Conservation (phyloP, 2,888 invertebrate genomes). For the Drosophila incognita region DNA sequence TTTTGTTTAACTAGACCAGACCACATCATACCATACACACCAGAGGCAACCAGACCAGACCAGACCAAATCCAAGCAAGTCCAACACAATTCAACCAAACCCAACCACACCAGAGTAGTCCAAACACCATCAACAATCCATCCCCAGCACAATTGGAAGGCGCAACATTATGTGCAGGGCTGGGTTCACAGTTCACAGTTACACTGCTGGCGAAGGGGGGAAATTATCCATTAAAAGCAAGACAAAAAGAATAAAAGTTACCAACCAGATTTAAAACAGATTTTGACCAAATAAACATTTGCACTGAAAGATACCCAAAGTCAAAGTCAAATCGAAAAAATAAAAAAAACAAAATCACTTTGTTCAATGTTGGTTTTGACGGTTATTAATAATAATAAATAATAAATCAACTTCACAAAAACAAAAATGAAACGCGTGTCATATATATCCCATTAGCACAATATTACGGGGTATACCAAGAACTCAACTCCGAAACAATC, state of each 20-base stretch:
- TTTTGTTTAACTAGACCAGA: slow-evolving; percentile 67
- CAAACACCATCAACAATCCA: slow-evolving; percentile 32
- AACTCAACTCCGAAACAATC: slow-evolving; percentile 52
- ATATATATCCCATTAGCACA: neutral
- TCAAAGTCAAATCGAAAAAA: neutral
- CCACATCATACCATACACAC: slow-evolving; percentile 22
- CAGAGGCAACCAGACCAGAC: neutral
- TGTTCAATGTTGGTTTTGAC: neutral
- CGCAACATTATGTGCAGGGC: slow-evolving; percentile 30
- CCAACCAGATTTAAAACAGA: neutral
- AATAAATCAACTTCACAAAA: neutral
- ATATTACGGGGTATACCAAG: slow-evolving; percentile 17
- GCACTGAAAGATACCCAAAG: neutral
- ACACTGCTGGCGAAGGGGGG: neutral
- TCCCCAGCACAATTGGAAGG: slow-evolving; percentile 21
- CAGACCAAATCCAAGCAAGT: slow-evolving; percentile 6
- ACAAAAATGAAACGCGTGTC: neutral
- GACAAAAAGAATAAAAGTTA: slow-evolving; percentile 27
- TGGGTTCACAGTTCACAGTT: slow-evolving; percentile 34
- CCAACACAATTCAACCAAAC: neutral
- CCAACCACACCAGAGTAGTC: neutral
- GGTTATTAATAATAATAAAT: neutral
- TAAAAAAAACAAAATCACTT: neutral
- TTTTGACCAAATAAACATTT: neutral
- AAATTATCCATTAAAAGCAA: slow-evolving; percentile 37